Evolutionary conservation across 2,113 vertebrate genomes (phyloP), one percentile per base, ranked within the genome.

Genomic region (Oreotrochilus melanogaster): DNA sequence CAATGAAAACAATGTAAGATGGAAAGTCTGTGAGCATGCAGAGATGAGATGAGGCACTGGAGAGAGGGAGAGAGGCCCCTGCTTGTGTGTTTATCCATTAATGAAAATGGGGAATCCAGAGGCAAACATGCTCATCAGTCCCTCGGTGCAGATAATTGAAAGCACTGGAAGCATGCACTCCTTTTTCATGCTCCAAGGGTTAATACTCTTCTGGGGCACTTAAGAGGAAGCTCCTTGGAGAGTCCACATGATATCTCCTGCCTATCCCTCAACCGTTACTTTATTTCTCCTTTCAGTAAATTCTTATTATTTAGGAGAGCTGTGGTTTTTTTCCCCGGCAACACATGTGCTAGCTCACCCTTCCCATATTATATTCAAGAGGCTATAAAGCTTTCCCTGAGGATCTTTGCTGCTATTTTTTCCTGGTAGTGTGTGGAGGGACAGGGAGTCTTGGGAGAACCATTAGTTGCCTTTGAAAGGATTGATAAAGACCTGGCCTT

Each of bases 391-490:
- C 90, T 87, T 93, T 88, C 88, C 84, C 86, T 31, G 28, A 76
- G 74, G 88, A 96, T 84, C 80, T 35, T 45, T 39, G 74, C 78
- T 89, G 83, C 61, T 78, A 15, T 65, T 96, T 91, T 96, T 96
- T 37, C 94, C 94, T 92, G 85, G 88, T 90, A 96, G 51, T 33
- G 60, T 60, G 30, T 35, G 75, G 71, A 94, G 89, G 60, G 51
- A 89, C 88, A 86, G 58, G 78, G 47, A 93, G 82, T 60, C 90
- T 84, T 88, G 75, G 82, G 82, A 97, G 88, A 89, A 50, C 67
- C 85, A 80, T 96, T 93, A 94, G 82, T 23, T 92, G 82, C 42
- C 84, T 86, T 93, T 48, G 86, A 93, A 78, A 95, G 92, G 95
- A 95, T 67, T 96, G 79, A 72, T 95, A 73, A 11, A 61, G 75